A percentile compares a stretch with the other conserved stretches of the same genome.
phyloP scores from a whole-genome alignment of 2,113 vertebrate species.

The Rhagologus leucostigma region DNA sequence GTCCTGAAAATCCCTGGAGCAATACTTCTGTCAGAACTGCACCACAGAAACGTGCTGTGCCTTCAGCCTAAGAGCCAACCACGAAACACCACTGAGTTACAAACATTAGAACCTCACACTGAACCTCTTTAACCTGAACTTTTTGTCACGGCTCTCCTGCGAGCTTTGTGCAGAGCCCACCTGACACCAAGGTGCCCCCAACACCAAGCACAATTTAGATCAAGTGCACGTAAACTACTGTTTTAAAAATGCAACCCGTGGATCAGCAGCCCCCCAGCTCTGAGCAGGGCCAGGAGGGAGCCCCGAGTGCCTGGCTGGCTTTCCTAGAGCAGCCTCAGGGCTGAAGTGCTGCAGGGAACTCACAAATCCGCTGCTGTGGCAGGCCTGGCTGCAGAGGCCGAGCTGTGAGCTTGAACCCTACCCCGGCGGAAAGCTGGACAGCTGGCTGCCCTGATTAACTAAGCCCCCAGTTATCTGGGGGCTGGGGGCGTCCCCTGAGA shows the following conservation, averaged over 20 bases:
- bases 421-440: neutral
- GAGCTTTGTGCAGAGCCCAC: neutral
- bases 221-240: neutral
- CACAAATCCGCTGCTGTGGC: neutral
- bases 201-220: neutral
- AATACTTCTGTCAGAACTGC: neutral
- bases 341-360: neutral
- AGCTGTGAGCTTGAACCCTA: constrained; percentile 21
- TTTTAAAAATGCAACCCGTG: neutral
- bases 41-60: accelerated
- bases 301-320: neutral
- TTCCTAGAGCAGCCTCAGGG: neutral
- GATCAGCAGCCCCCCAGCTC: neutral
- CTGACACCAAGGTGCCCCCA: neutral
- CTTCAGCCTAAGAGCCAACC: neutral
- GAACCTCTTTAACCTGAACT: neutral
- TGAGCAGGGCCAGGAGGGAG: neutral
- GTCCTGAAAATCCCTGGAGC: neutral
- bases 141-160: accelerated
- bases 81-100: neutral
- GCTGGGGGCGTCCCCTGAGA: constrained; percentile 5
- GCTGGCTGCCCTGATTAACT: constrained; percentile 60
- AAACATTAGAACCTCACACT: accelerated
- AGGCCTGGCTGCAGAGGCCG: neutral
- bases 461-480: constrained; percentile 4